Conservation (phyloP, 2,113 vertebrate genomes). For the Lagopus leucura region DNA sequence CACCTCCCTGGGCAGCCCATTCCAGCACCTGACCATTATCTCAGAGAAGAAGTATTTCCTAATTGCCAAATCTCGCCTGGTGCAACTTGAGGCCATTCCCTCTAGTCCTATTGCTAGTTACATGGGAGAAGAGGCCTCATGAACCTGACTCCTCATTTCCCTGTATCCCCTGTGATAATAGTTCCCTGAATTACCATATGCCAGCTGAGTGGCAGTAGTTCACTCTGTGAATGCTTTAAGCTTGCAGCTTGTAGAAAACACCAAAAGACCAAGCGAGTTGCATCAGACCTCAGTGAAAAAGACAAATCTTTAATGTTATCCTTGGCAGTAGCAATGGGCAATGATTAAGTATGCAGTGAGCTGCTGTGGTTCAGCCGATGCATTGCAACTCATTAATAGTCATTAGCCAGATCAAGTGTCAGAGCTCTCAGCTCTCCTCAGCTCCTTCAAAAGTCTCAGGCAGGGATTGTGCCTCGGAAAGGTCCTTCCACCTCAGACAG, state of each 20-base stretch:
- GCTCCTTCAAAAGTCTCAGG: not conserved
- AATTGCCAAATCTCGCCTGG: too few relatives aligned
- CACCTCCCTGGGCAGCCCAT: too few relatives aligned
- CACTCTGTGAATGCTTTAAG: not conserved
- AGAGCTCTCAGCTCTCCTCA: not conserved
- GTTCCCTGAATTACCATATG: not conserved
- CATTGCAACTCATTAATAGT: constrained; percentile 8
- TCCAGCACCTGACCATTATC: too few relatives aligned
- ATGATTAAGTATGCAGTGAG: not conserved
- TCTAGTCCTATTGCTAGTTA: too few relatives aligned
- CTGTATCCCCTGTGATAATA: not conserved
- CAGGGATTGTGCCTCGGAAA: not conserved
- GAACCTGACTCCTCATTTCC: not conserved
- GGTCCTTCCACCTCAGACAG: not conserved
- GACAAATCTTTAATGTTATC: not conserved
- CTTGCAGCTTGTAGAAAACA: not conserved
- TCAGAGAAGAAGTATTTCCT: too few relatives aligned
- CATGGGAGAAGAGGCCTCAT: not conserved
- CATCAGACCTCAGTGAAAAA: not conserved
- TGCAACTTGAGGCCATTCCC: too few relatives aligned
- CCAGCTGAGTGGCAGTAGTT: not conserved
- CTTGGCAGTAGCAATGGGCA: not conserved
- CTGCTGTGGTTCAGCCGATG: not conserved
- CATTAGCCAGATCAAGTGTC: not conserved
- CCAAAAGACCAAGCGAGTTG: not conserved